Base-by-base conservation (phyloP, 2,888 invertebrate species). In the Emmelina monodactyla region DNA sequence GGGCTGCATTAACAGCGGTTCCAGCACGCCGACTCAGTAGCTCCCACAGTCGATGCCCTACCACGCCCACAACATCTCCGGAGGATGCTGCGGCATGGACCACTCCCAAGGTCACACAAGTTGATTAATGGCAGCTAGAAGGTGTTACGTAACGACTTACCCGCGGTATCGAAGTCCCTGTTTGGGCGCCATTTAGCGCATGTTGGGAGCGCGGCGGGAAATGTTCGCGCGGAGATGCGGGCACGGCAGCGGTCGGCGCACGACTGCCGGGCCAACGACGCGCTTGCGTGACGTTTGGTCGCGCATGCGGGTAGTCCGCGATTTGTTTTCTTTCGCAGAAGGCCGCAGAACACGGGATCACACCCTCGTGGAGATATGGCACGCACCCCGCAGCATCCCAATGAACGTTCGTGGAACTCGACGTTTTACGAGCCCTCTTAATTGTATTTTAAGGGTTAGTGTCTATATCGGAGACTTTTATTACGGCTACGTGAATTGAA, bases 181-280 rank as follows among this genome's bases (percentile, higher is more conserved):
- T 64, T 62, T 65, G 67, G 67, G 75, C 73, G 78, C 76, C 76
- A 76, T 78, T 65, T 61, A 65, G 57, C 72, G 72, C 71, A 70
- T 70, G 71, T 55, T 60, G 50, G 43, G 39, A 51, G 53, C 64
- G 66, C 58, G 55, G 40, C 34, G 42, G 40, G 42, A 37, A 33
- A 12, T 22, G 36, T 43, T 46, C 44, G 59, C 57, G 55, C 55
- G 51, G 51, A 44, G 45, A 46, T 51, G 56, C 51, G 56, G 51
- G 48, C 64, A 61, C 66, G 62, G 56, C 55, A 50, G 58, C 62
- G 59, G 61, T 45, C 61, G 63, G 64, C 69, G 68, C 66, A 61
- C 67, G 69, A 73, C 68, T 68, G 63, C 62, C 63, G 64, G 52
- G 49, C 37, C 44, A 42, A 43, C 41, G 46, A 34, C 38, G 65